These are phyloP conservation scores for Neomicropteryx cornuta DNA, from an alignment of 1,140 invertebrate species.

Conservation along the genomic window DNA sequence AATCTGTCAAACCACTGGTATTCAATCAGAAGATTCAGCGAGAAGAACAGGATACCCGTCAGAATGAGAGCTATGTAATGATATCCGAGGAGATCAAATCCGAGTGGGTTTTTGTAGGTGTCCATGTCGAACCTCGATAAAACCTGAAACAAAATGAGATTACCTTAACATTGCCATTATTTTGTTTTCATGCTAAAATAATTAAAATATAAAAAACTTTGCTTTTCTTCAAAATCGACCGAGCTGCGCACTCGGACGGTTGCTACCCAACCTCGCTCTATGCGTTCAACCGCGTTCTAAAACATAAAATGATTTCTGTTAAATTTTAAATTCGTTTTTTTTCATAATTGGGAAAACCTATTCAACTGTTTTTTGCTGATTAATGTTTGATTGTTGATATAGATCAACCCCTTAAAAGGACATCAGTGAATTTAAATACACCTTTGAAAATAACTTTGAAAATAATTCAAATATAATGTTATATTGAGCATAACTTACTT, in stretches of 20 bases:
- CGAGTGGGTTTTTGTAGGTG: constrained; percentile 48
- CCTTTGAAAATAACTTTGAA: no score
- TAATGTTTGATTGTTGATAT: no score
- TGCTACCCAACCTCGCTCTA: no score
- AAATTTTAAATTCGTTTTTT: no score
- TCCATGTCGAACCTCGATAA: constrained; percentile 51
- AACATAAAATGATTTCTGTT: no score
- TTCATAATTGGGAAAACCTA: no score
- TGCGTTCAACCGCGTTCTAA: no score
- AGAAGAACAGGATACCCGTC: constrained; percentile 36
- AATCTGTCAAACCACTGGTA: constrained; percentile 30
- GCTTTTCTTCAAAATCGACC: no score
- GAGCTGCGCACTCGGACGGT: no score
- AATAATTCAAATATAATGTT: background rate
- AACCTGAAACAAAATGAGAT: constrained; percentile 22
- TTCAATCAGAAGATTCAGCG: constrained; percentile 47
- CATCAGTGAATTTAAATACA: no score
- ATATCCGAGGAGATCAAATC: constrained; percentile 38
- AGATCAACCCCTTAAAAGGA: no score
- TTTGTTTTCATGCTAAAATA: constrained; percentile 17
- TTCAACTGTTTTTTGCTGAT: no score
- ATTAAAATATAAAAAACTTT: background rate
- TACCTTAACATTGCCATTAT: background rate
- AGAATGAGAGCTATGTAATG: constrained; percentile 40
- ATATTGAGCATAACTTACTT: constrained; percentile 14